A percentile compares a stretch with the other conserved stretches of the same genome.
phyloP scores from a whole-genome alignment of 2,888 invertebrate genomes.

The Miltochrista miniata region DNA sequence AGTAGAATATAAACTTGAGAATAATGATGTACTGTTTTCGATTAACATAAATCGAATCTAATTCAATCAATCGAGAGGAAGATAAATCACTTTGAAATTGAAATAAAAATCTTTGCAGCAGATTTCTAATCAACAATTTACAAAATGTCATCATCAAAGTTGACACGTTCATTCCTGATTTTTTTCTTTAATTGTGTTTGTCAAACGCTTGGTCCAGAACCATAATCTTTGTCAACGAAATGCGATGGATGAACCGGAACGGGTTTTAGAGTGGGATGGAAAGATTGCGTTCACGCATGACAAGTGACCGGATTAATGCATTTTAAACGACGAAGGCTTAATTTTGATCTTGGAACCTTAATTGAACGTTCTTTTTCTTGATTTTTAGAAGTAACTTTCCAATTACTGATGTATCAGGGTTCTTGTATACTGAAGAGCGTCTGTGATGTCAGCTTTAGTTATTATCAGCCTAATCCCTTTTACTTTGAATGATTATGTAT shows the following conservation, averaged over 20 bases:
- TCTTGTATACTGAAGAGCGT: slow-evolving; percentile 9
- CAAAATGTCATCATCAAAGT: slow-evolving; percentile 58
- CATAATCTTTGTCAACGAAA: slow-evolving; percentile 69
- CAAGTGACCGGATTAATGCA: slow-evolving; percentile 83
- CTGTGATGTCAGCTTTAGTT: slow-evolving; percentile 8
- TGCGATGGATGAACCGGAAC: slow-evolving; percentile 64
- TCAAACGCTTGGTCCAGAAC: slow-evolving; percentile 48
- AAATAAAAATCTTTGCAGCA: slow-evolving; percentile 43
- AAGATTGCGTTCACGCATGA: slow-evolving; percentile 66
- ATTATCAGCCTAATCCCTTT: too few species aligned
- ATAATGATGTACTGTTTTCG: slow-evolving; percentile 31
- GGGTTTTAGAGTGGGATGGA: slow-evolving; percentile 73
- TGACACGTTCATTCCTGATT: slow-evolving; percentile 51
- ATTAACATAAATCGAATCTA: slow-evolving; percentile 29
- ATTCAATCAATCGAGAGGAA: slow-evolving; percentile 43
- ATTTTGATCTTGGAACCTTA: slow-evolving; percentile 75
- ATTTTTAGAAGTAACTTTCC: slow-evolving; percentile 33
- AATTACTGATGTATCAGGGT: slow-evolving; percentile 24
- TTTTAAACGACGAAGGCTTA: slow-evolving; percentile 83
- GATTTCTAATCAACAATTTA: slow-evolving; percentile 49
- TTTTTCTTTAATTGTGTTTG: slow-evolving; percentile 50
- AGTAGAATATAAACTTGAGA: slow-evolving; percentile 39
- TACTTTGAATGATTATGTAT: slow-evolving; percentile 10
- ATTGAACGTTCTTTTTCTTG: slow-evolving; percentile 62
- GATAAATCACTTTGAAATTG: slow-evolving; percentile 49